These are phyloP conservation scores for Diprion similis DNA, from an alignment of 1,140 invertebrate species.

Conservation along the genomic window DNA sequence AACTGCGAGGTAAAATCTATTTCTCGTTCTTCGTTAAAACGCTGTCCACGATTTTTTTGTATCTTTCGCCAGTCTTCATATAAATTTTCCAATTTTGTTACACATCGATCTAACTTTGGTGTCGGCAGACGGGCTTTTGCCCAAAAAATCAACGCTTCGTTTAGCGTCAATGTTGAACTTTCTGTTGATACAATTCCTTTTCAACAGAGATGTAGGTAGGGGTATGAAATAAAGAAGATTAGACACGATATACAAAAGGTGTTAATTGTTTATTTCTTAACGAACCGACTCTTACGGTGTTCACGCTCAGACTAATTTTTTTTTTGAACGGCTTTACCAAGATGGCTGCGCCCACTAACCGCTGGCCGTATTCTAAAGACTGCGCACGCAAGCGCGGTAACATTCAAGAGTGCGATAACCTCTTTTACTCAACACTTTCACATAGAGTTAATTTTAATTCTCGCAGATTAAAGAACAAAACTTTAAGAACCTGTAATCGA, in stretches of 20 bases:
- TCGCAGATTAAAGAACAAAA: slow-evolving; percentile 17
- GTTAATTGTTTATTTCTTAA: no score
- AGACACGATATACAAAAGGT: no score
- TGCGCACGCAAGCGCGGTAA: not conserved
- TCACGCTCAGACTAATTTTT: not conserved
- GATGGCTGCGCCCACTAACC: not conserved
- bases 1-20: slow-evolving; percentile 21
- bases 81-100: slow-evolving; percentile 24
- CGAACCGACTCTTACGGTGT: no score
- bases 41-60: slow-evolving; percentile 18
- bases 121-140: slow-evolving; percentile 27
- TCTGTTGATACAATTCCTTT: no score
- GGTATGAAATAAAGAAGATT: no score
- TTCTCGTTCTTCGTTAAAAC: slow-evolving; percentile 18
- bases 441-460: slow-evolving; percentile 23
- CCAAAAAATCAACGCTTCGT: slow-evolving; percentile 27
- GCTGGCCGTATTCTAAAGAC: not conserved
- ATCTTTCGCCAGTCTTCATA: slow-evolving; percentile 27
- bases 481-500: slow-evolving; percentile 21
- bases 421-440: slow-evolving; percentile 19
- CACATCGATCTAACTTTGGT: slow-evolving; percentile 17
- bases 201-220: no score
- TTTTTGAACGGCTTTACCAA: not conserved
- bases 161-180: slow-evolving; percentile 8
- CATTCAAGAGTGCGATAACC: not conserved